phyloP scores from a whole-genome alignment of 2,888 invertebrate species.

The Himalopsyche anomala region DNA sequence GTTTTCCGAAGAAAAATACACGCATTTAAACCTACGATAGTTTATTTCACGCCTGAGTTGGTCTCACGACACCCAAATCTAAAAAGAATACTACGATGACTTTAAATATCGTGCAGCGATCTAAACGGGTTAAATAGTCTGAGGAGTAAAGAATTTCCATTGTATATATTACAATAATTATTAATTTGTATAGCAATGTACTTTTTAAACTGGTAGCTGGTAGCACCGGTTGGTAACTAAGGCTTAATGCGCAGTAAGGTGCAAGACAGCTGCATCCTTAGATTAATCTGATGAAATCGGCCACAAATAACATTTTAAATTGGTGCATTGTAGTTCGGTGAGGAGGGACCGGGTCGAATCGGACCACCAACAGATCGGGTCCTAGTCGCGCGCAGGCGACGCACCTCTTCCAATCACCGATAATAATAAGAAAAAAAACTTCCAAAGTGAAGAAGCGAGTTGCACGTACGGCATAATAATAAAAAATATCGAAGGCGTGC shows the following conservation, averaged over 20 bases:
- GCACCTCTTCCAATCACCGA: constrained; percentile 13
- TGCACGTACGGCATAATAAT: constrained; percentile 16
- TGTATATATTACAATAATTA: background rate
- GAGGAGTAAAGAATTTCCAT: background rate
- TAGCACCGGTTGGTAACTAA: too few relatives aligned
- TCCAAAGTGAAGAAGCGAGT: background rate
- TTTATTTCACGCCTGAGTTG: too few relatives aligned
- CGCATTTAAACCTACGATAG: too few relatives aligned
- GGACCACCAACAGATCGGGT: constrained; percentile 26
- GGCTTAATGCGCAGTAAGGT: background rate
- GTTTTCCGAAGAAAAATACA: too few relatives aligned
- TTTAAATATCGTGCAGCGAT: background rate
- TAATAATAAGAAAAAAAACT: background rate
- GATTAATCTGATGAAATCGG: background rate
- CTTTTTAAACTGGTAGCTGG: background rate
- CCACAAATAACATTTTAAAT: constrained; percentile 34
- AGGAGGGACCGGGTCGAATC: constrained; percentile 26
- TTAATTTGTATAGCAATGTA: background rate
- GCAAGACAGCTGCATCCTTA: constrained; percentile 28
- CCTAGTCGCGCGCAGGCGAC: background rate
- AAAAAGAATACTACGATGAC: too few relatives aligned
- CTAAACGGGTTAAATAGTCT: background rate
- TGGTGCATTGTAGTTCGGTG: constrained; percentile 13
- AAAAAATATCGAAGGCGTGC: constrained; percentile 16
- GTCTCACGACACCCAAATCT: too few relatives aligned